Conservation (phyloP, 2,888 invertebrate genomes). For the Habrosyne pyritoides region DNA sequence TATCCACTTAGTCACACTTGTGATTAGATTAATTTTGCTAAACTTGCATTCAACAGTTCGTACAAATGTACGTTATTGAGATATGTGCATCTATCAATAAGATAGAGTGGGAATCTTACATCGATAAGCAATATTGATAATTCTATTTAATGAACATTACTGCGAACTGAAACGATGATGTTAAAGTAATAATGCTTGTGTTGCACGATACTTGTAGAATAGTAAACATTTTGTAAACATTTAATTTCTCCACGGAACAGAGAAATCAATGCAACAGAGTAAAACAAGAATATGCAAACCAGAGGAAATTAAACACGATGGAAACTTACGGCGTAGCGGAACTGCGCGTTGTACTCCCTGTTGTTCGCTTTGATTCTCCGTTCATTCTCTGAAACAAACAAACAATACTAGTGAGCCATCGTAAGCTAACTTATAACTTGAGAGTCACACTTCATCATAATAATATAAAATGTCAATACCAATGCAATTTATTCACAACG, state of each 20-base stretch:
- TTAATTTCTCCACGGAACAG: too few relatives aligned
- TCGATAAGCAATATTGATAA: too few relatives aligned
- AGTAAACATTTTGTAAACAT: too few relatives aligned
- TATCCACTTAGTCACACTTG: not conserved
- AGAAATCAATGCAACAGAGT: not conserved
- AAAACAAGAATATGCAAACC: not conserved
- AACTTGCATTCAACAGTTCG: too few relatives aligned
- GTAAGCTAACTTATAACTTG: conserved; percentile 14
- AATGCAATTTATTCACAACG: not conserved
- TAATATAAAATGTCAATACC: not conserved
- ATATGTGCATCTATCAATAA: too few relatives aligned
- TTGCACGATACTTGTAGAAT: too few relatives aligned
- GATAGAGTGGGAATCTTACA: too few relatives aligned
- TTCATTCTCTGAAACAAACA: conserved; percentile 94
- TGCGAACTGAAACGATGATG: not conserved
- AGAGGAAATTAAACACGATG: conserved; percentile 9
- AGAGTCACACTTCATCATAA: not conserved
- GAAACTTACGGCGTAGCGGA: conserved; percentile 98
- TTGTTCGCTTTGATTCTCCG: conserved; percentile 98
- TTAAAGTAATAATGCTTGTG: not conserved
- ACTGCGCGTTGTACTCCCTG: conserved; percentile 97
- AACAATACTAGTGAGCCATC: conserved; percentile 37
- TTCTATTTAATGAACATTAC: too few relatives aligned
- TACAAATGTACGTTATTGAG: too few relatives aligned
- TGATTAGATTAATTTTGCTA: too few relatives aligned